A percentile compares a stretch with the other conserved stretches of the same genome.
Evolutionary conservation across 2,888 invertebrate genomes (phyloP).

Genomic region (Limnephilus lunatus): DNA sequence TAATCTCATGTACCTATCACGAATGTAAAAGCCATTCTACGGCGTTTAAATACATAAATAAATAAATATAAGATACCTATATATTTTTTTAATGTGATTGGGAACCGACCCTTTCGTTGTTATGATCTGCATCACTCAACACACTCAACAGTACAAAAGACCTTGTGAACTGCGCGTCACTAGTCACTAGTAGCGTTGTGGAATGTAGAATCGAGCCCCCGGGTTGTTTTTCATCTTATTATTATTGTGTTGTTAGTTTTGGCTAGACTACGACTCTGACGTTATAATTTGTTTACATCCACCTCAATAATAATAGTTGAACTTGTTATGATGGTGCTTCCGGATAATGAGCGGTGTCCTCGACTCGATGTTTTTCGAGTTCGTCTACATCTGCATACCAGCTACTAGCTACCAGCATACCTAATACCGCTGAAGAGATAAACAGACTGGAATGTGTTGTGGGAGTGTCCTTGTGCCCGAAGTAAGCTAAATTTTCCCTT

Average conservation of each 20-base stretch:
- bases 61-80: too few relatives aligned
- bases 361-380: background rate
- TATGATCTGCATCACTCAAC: background rate
- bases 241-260: background rate
- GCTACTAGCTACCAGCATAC: background rate
- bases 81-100: too few relatives aligned
- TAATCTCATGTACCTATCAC: too few relatives aligned
- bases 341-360: background rate
- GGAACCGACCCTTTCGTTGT: background rate
- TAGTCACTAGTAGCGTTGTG: background rate
- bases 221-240: slow-evolving; percentile 20
- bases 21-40: too few relatives aligned
- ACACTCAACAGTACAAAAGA: background rate
- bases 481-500: too few relatives aligned
- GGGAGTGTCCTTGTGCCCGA: too few relatives aligned
- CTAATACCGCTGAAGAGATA: too few relatives aligned
- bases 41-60: too few relatives aligned
- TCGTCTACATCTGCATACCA: background rate
- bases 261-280: background rate
- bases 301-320: background rate
- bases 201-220: slow-evolving; percentile 3
- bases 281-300: background rate
- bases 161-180: background rate
- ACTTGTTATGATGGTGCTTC: background rate
- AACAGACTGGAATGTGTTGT: too few relatives aligned